A percentile compares a stretch with the other conserved stretches of the same genome.
phyloP scores from a whole-genome alignment of 2,113 vertebrate genomes.

The Coracopsis vasa region DNA sequence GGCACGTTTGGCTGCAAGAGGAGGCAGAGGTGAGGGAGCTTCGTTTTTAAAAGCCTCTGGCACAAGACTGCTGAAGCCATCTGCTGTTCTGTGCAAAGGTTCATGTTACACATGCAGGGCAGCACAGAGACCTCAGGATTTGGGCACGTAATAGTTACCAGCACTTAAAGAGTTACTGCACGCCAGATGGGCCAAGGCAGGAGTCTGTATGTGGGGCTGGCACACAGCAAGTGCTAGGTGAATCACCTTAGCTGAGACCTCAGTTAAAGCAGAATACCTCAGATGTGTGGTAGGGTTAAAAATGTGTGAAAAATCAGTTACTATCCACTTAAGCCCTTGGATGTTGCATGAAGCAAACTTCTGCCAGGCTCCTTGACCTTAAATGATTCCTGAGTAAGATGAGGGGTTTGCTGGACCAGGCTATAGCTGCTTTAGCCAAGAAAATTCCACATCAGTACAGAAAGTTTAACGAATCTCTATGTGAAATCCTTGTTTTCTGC shows the following conservation, averaged over 20 bases:
- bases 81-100: background rate
- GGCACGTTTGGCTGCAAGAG: background rate
- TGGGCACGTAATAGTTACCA: background rate
- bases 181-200: background rate
- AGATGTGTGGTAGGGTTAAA: background rate
- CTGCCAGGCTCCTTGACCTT: constrained; percentile 4
- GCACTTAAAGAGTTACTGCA: background rate
- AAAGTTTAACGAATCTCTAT: constrained; percentile 29
- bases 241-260: background rate
- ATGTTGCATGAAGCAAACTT: constrained; percentile 23
- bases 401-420: constrained; percentile 29
- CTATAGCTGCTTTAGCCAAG: background rate
- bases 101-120: background rate
- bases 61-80: constrained; percentile 11
- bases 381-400: constrained; percentile 43
- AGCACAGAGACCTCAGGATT: background rate
- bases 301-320: constrained; percentile 52
- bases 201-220: background rate
- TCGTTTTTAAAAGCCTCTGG: background rate
- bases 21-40: background rate
- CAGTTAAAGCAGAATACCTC: background rate
- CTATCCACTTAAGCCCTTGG: background rate
- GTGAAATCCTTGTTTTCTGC: constrained; percentile 35
- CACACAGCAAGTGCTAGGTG: background rate
- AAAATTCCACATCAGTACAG: constrained; percentile 41